These are phyloP conservation scores for Oopsacas minuta DNA, from an alignment of 37 sponge, comb jelly and placozoan genomes.

Conservation along the genomic window DNA sequence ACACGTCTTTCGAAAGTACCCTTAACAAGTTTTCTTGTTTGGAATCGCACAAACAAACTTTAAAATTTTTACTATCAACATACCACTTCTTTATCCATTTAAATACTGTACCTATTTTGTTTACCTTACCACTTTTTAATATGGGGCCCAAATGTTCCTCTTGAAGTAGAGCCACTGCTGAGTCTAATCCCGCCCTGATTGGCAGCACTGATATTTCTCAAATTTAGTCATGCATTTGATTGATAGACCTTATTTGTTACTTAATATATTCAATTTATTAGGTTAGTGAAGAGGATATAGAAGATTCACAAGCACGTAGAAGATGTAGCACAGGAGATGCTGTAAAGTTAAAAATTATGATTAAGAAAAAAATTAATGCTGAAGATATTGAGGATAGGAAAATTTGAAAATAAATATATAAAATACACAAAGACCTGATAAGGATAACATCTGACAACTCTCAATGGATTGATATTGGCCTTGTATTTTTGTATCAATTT, in stretches of 20 bases:
- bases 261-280: not conserved
- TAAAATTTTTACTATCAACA: not conserved
- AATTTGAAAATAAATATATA: not conserved
- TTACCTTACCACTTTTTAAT: not conserved
- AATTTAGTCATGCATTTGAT: not conserved
- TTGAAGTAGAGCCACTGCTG: not conserved
- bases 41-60: not conserved
- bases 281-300: not conserved
- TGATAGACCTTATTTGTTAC: not conserved
- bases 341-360: not conserved
- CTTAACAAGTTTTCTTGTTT: not conserved
- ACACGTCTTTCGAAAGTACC: not conserved
- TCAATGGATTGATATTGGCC: not conserved
- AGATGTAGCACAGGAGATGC: slow-evolving; percentile 5
- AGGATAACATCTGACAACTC: not conserved
- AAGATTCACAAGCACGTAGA: not conserved
- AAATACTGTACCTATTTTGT: not conserved
- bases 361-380: not conserved
- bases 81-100: not conserved
- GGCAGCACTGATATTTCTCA: not conserved
- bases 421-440: not conserved
- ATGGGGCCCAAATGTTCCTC: not conserved
- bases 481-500: not conserved
- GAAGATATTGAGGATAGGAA: not conserved
- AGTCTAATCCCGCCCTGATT: not conserved